Evolutionary conservation across 2,113 vertebrate genomes (phyloP).

Genomic region (Pelmatolapia mariae): DNA sequence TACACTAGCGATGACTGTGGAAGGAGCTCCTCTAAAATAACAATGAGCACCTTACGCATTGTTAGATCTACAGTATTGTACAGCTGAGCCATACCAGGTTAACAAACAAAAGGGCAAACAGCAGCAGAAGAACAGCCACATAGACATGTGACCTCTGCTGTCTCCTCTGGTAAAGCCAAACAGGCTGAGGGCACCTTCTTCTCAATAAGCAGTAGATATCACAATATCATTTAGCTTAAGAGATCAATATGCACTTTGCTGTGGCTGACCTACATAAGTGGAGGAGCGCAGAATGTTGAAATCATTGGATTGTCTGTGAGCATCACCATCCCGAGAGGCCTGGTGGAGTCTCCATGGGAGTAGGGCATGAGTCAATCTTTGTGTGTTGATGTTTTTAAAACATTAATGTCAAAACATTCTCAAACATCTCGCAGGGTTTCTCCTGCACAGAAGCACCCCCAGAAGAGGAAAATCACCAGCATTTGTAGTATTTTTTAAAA

Average conservation of each 20-base stretch:
- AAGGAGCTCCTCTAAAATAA: not conserved
- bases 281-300: constrained; percentile 19
- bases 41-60: not conserved
- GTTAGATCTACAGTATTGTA: not conserved
- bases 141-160: constrained; percentile 39
- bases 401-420: not conserved
- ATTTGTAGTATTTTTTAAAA: not conserved
- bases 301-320: constrained; percentile 25
- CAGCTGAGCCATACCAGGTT: not conserved
- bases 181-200: constrained; percentile 58
- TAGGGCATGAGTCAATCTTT: not conserved
- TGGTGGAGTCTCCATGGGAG: not conserved
- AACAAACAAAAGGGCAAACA: not conserved
- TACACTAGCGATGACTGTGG: not conserved
- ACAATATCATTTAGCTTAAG: constrained; percentile 61
- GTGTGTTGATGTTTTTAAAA: constrained; percentile 14
- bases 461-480: not conserved
- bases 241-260: constrained; percentile 68
- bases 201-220: constrained; percentile 45
- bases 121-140: constrained; percentile 32
- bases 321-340: constrained; percentile 27
- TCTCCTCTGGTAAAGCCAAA: constrained; percentile 36
- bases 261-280: constrained; percentile 58
- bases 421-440: not conserved
- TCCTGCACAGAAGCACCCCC: not conserved